A percentile compares a stretch with the other conserved stretches of the same genome.
These are phyloP conservation scores for Penaeus chinensis DNA, from an alignment of 1,140 invertebrate genomes.

Conservation along the genomic window DNA sequence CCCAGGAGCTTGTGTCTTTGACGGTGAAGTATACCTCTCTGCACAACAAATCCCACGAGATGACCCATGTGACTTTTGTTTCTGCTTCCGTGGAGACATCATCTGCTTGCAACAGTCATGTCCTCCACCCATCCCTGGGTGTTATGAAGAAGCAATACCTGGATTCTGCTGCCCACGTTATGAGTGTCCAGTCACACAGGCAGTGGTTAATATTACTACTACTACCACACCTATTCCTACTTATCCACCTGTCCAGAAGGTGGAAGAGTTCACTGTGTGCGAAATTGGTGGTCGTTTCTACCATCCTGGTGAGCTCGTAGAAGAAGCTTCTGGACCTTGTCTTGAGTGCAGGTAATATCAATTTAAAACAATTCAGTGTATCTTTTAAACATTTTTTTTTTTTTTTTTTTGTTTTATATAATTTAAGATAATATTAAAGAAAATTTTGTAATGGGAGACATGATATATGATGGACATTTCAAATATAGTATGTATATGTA, in stretches of 20 bases:
- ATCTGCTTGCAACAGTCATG: slow-evolving; percentile 95
- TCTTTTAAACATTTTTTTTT: not conserved
- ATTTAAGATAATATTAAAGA: not conserved
- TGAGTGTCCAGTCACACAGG: slow-evolving; percentile 83
- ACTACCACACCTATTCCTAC: slow-evolving; percentile 72
- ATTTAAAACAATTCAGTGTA: slow-evolving; percentile 6
- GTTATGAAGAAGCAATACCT: slow-evolving; percentile 88
- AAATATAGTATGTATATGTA: not conserved
- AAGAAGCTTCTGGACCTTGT: slow-evolving; percentile 88
- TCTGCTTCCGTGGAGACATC: slow-evolving; percentile 96
- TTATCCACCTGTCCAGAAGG: slow-evolving; percentile 42
- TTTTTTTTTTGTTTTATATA: not conserved
- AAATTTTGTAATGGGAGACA: not conserved
- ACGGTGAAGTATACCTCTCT: slow-evolving; percentile 90
- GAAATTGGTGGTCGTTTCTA: slow-evolving; percentile 85
- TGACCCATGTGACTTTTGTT: slow-evolving; percentile 95
- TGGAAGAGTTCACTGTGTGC: slow-evolving; percentile 74
- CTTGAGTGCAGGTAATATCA: slow-evolving; percentile 88
- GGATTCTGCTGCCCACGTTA: slow-evolving; percentile 96
- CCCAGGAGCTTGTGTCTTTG: slow-evolving; percentile 89
- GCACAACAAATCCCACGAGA: slow-evolving; percentile 94
- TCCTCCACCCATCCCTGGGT: slow-evolving; percentile 90
- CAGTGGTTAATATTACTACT: slow-evolving; percentile 81
- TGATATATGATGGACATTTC: too few relatives aligned
- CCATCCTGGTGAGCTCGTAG: slow-evolving; percentile 83